Percentiles rank a stretch among this genome's conserved stretches.
Evolutionary conservation across 1,140 invertebrate genomes (phyloP).

Genomic region (Spodoptera frugiperda): DNA sequence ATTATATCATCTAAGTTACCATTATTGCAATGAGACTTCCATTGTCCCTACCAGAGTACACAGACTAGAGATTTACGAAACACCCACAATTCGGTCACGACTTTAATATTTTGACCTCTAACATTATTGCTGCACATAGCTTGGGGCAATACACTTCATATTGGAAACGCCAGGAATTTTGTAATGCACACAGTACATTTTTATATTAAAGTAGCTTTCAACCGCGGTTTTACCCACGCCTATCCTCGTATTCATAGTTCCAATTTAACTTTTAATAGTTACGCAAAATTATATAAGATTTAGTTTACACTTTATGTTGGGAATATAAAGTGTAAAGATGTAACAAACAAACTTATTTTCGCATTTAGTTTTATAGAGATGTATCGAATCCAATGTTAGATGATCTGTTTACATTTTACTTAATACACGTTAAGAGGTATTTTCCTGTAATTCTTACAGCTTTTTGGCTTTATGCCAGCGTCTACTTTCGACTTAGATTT

Average conservation of each 20-base stretch:
- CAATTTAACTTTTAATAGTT: too few relatives aligned
- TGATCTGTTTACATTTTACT: background rate
- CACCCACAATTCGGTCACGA: background rate
- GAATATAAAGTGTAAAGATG: too few relatives aligned
- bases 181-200: slow-evolving; percentile 10
- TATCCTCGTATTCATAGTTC: too few relatives aligned
- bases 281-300: too few relatives aligned
- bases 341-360: too few relatives aligned
- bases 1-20: too few relatives aligned
- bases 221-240: too few relatives aligned
- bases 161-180: slow-evolving; percentile 22
- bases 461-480: slow-evolving; percentile 21
- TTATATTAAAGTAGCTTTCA: too few relatives aligned
- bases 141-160: slow-evolving; percentile 34
- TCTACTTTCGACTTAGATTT: slow-evolving; percentile 24
- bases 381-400: too few relatives aligned
- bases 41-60: background rate
- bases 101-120: background rate
- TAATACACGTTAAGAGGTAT: slow-evolving; percentile 9
- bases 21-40: too few relatives aligned
- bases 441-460: slow-evolving; percentile 16
- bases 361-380: too few relatives aligned
- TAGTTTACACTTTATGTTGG: too few relatives aligned
- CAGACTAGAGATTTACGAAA: background rate
- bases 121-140: slow-evolving; percentile 20